Conservation (phyloP, 2,113 vertebrate genomes). For the Neogale vison region DNA sequence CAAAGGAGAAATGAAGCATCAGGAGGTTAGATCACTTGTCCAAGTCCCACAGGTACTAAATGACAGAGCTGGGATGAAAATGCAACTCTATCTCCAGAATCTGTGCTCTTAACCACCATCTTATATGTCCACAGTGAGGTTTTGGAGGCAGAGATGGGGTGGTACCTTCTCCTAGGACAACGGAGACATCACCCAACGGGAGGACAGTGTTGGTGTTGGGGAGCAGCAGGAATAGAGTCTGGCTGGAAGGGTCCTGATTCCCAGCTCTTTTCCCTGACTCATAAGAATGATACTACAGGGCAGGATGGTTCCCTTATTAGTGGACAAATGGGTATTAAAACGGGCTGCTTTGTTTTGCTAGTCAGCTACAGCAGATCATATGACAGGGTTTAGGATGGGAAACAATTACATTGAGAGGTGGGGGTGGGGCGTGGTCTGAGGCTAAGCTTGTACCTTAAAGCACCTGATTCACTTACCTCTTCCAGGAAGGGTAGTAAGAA, state of each 20-base stretch:
- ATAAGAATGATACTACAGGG: neutral
- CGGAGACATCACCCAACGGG: neutral
- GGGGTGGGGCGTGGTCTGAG: neutral
- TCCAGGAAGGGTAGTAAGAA: slow-evolving; percentile 94
- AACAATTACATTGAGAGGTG: neutral
- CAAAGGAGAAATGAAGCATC: neutral
- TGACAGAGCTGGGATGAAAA: neutral
- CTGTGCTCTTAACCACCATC: neutral
- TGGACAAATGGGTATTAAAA: neutral
- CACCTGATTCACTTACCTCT: slow-evolving; percentile 85
- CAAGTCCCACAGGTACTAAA: neutral
- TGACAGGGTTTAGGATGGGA: neutral
- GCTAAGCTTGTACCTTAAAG: neutral
- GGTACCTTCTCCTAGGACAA: neutral
- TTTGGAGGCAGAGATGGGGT: neutral
- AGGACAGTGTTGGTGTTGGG: neutral
- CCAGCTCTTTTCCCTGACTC: neutral
- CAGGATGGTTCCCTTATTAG: neutral
- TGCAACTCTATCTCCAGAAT: neutral
- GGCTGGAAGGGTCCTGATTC: neutral
- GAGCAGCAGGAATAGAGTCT: neutral
- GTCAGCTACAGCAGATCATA: neutral
- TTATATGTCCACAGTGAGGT: neutral
- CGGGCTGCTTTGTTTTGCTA: neutral
- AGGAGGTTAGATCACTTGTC: neutral